These are phyloP conservation scores for Acridotheres tristis DNA, from an alignment of 2,797 vertebrate genomes.

Conservation along the genomic window DNA sequence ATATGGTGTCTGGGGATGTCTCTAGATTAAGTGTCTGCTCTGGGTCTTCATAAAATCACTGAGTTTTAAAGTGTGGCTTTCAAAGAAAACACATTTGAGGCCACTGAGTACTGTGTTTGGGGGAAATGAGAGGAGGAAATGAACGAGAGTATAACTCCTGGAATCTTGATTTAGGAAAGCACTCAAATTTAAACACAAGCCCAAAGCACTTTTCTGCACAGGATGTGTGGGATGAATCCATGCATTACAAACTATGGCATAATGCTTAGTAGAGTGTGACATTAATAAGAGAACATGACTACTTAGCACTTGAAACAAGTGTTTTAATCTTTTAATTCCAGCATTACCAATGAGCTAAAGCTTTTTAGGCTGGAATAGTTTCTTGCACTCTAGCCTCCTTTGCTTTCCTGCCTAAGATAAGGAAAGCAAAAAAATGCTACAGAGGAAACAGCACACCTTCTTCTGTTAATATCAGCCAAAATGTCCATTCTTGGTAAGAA, in stretches of 20 bases:
- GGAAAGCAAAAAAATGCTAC: not conserved
- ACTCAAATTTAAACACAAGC: not conserved
- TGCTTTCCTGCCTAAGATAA: not conserved
- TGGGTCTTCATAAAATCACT: not conserved
- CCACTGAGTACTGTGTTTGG: not conserved
- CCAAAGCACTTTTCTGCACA: not conserved
- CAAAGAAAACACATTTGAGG: not conserved
- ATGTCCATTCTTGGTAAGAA: not conserved
- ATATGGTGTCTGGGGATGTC: accelerated
- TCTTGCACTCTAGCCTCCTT: not conserved
- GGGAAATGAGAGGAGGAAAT: not conserved
- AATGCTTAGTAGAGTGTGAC: conserved; percentile 8
- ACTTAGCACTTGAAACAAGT: conserved; percentile 19
- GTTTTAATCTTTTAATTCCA: conserved; percentile 44
- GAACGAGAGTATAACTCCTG: not conserved
- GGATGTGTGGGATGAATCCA: not conserved
- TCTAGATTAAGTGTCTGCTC: not conserved
- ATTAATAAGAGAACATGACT: conserved; percentile 8
- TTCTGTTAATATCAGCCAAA: not conserved
- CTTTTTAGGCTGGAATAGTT: not conserved
- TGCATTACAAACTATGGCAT: not conserved
- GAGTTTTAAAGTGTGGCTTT: not conserved
- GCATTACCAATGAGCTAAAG: not conserved
- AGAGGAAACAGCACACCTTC: not conserved
- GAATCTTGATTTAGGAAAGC: not conserved